Conservation (phyloP, 2,113 vertebrate genomes). For the Scolopax mira region DNA sequence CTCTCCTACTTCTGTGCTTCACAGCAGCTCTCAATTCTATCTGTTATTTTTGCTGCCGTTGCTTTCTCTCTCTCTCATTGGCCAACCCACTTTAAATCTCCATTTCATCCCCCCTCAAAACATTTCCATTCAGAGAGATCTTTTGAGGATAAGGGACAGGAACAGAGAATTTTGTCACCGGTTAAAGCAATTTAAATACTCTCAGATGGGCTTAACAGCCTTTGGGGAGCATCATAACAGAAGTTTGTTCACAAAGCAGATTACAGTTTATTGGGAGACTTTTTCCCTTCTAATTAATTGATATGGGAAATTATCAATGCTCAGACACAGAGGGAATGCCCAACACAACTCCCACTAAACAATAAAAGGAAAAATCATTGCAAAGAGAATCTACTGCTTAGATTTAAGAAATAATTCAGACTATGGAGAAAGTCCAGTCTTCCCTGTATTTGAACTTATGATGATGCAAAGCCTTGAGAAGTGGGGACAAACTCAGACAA, state of each 20-base stretch:
- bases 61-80: background rate
- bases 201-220: background rate
- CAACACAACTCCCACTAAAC: background rate
- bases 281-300: background rate
- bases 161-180: background rate
- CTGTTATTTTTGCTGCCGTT: background rate
- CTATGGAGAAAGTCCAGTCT: background rate
- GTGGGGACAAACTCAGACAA: background rate
- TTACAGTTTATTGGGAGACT: background rate
- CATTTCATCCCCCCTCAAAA: background rate
- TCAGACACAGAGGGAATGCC: background rate
- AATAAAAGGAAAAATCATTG: background rate
- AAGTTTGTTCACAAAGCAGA: background rate
- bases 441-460: background rate
- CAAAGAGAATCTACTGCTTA: background rate
- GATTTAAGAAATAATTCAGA: background rate
- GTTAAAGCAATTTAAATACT: background rate
- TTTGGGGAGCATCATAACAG: background rate
- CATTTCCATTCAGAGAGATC: background rate
- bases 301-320: background rate
- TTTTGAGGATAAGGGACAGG: background rate
- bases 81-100: background rate
- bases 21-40: background rate
- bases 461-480: background rate
- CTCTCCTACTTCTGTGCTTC: background rate